Conservation (phyloP, 2,888 invertebrate species). For the Agrilus cyanescens region DNA sequence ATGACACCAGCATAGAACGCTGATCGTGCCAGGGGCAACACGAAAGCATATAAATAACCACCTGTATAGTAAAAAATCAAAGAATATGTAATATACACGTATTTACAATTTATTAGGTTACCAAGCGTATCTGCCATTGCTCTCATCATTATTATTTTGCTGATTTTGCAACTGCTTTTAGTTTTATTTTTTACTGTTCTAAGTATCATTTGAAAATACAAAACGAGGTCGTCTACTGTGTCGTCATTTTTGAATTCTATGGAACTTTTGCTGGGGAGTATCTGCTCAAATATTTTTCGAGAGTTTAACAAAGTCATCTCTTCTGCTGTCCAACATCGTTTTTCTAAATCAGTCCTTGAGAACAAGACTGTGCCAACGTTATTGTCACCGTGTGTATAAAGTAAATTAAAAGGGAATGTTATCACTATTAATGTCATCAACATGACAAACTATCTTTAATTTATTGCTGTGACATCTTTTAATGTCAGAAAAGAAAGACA, state of each 20-base stretch:
- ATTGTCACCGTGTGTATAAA: background rate
- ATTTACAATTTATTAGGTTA: constrained; percentile 7
- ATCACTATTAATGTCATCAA: background rate
- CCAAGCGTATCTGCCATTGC: constrained; percentile 31
- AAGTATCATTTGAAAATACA: constrained; percentile 28
- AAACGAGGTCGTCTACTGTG: constrained; percentile 28
- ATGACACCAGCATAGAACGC: constrained; percentile 52
- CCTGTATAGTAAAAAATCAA: constrained; percentile 29
- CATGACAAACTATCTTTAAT: too few species aligned
- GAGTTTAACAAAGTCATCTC: constrained; percentile 30
- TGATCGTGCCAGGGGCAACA: constrained; percentile 46
- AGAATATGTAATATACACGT: background rate
- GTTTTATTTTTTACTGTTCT: constrained; percentile 23
- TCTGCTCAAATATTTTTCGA: constrained; percentile 29
- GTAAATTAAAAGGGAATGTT: too few species aligned
- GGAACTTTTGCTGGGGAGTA: constrained; percentile 25
- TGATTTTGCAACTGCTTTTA: constrained; percentile 27
- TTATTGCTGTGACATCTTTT: too few species aligned
- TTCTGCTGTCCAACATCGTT: constrained; percentile 32
- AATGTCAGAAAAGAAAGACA: too few species aligned
- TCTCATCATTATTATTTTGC: constrained; percentile 28
- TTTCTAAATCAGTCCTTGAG: constrained; percentile 25
- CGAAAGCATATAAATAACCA: constrained; percentile 47
- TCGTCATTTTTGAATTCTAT: constrained; percentile 27
- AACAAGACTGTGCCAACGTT: constrained; percentile 32